A percentile compares a stretch with the other conserved stretches of the same genome.
These are phyloP conservation scores for Drosophila atripex DNA, from an alignment of 2,888 invertebrate genomes.

Conservation along the genomic window DNA sequence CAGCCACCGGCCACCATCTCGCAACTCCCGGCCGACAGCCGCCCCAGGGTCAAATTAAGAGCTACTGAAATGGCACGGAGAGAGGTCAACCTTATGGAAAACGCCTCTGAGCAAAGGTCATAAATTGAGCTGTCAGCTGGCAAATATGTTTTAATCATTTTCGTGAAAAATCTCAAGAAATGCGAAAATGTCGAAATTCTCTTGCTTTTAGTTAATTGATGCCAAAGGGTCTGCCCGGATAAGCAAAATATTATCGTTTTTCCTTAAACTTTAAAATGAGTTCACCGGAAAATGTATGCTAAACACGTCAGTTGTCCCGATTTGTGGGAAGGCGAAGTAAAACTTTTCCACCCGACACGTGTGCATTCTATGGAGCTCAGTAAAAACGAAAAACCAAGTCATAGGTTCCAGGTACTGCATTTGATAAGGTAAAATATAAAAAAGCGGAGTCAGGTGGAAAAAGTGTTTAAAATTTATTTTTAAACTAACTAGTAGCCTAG, in stretches of 20 bases:
- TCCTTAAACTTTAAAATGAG: conserved; percentile 15
- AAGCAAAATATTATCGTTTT: conserved; percentile 16
- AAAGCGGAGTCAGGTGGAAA: too few relatives aligned
- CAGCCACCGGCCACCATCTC: conserved; percentile 7
- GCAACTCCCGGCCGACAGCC: neutral
- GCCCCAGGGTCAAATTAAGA: conserved; percentile 25
- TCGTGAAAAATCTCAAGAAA: conserved; percentile 54
- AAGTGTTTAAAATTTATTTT: too few relatives aligned
- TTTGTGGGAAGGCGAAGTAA: conserved; percentile 10
- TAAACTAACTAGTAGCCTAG: too few relatives aligned
- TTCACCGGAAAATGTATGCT: conserved; percentile 30
- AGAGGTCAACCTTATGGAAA: conserved; percentile 39
- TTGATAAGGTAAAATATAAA: conserved; percentile 50
- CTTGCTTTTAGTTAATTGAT: conserved; percentile 53
- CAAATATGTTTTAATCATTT: conserved; percentile 68
- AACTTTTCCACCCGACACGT: conserved; percentile 52
- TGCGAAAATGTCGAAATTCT: conserved; percentile 16
- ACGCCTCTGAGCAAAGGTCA: conserved; percentile 57
- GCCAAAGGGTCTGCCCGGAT: conserved; percentile 7
- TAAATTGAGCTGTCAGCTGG: conserved; percentile 72
- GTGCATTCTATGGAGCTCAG: conserved; percentile 53
- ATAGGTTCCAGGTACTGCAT: conserved; percentile 45
- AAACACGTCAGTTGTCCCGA: conserved; percentile 20
- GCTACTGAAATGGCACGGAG: conserved; percentile 18
- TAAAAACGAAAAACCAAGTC: conserved; percentile 46